Percentiles rank a stretch among this genome's conserved stretches.
phyloP scores from a whole-genome alignment of 1,140 invertebrate species.

The Ephestia elutella region DNA sequence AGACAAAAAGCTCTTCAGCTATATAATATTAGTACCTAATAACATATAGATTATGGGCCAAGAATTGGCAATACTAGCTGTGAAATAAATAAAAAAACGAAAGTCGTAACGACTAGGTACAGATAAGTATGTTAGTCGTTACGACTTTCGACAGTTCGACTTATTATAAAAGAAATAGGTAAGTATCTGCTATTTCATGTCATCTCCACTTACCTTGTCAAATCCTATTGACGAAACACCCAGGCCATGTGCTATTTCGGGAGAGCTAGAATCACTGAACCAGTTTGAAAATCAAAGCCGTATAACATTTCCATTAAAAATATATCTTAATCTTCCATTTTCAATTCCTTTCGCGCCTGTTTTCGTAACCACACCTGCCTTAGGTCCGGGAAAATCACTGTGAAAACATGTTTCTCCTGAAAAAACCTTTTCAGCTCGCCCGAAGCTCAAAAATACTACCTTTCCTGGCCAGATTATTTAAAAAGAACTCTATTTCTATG shows the following conservation, averaged over 20 bases:
- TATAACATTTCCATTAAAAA: neutral
- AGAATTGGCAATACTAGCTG: too few relatives aligned
- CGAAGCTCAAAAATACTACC: slow-evolving; percentile 5
- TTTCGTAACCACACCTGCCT: neutral
- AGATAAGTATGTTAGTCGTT: too few relatives aligned
- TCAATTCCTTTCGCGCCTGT: neutral
- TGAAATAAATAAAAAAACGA: too few relatives aligned
- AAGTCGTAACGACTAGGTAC: too few relatives aligned
- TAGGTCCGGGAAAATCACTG: neutral
- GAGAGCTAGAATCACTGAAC: neutral
- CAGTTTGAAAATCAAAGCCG: neutral
- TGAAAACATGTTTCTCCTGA: slow-evolving; percentile 5
- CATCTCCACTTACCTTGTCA: neutral
- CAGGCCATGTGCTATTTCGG: slow-evolving; percentile 1
- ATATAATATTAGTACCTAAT: too few relatives aligned
- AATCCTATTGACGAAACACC: neutral
- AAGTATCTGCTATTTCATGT: too few relatives aligned
- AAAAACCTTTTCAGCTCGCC: neutral
- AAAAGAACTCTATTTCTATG: neutral
- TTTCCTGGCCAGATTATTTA: neutral
- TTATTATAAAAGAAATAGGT: too few relatives aligned
- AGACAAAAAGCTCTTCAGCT: too few relatives aligned
- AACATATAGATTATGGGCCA: too few relatives aligned
- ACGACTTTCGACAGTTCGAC: too few relatives aligned
- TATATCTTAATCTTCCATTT: neutral